These are phyloP conservation scores for Oreocharis arfaki DNA, from an alignment of 2,113 vertebrate genomes.

Conservation along the genomic window DNA sequence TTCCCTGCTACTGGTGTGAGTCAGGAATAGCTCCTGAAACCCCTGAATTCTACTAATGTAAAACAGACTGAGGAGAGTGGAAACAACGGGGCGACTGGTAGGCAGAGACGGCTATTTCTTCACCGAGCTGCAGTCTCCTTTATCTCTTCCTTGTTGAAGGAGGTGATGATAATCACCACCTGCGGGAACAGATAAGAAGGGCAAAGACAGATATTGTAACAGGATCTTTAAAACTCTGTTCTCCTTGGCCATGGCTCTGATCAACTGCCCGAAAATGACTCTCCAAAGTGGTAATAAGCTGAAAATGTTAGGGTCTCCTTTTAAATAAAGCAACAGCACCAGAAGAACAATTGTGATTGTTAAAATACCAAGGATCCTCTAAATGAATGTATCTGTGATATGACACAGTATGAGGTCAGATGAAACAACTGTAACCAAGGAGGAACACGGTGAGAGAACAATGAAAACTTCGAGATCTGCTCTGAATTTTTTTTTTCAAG, in stretches of 20 bases:
- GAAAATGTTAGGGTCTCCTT: background rate
- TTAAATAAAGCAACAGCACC: background rate
- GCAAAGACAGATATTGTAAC: background rate
- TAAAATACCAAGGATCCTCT: background rate
- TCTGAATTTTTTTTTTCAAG: background rate
- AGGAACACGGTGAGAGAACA: background rate
- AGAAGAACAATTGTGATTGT: background rate
- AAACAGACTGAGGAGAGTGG: background rate
- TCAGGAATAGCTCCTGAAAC: background rate
- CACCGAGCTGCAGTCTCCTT: background rate
- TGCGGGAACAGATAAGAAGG: constrained; percentile 25
- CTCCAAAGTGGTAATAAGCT: background rate
- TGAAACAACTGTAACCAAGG: background rate
- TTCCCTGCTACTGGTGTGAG: background rate
- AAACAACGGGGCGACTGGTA: background rate
- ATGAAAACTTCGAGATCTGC: background rate
- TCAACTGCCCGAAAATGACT: background rate
- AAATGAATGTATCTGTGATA: background rate
- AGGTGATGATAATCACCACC: background rate
- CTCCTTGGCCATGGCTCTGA: background rate
- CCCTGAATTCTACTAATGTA: background rate
- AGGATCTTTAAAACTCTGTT: background rate
- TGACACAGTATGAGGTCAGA: background rate
- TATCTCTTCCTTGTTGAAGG: background rate
- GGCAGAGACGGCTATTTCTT: background rate